Evolutionary conservation across 2,797 vertebrate species (phyloP), one percentile per base, ranked within the genome.

Genomic region (Phataginus tricuspis): DNA sequence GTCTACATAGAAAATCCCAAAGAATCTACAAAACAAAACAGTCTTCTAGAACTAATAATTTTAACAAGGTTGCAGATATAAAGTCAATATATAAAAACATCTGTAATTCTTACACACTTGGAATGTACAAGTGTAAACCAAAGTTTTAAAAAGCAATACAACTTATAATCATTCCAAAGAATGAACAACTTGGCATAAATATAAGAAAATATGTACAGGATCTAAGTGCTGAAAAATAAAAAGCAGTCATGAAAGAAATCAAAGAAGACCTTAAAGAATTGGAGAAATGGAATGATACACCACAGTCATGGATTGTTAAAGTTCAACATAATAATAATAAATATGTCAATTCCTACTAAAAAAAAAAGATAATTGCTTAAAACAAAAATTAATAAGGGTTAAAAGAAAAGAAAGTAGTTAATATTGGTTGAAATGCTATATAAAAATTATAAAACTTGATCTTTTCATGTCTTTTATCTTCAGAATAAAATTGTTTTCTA

Each of bases 291-390:
- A 69, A 86, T 51, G 59, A 89, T 42, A 94, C 34, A 72, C 34
- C 64, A 82, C 82, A 29, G 42, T 77, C 82, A 96, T 53, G 21
- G 75, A 90, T 72, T 97, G 66, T 87, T 90, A 69, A 90, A 87
- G 37, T 85, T 93, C 37, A 42, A 69, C 18, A 39, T 39, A 39
- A 39, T 39, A 39, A 31, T 84, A 86, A 66, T 83, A 87, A 96
- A 94, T 34, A 80, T 27, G 23, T n/a, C 55, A 90, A 85, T 82
- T 90, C 39, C 39, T 83, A 51, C 25, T 66, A 79, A 86, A 93
- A 86, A 39, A 39, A 39, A 39, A 39, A 39, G 37, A 39, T 14
- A 74, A 39, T 82, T 82, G 31, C 9, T 75, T 92, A 69, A 95
- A 69, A 9, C 69, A 77, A 80, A 92, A 77, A 59, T 69, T 42